phyloP scores from a whole-genome alignment of 2,113 vertebrate species.

The Spilogale gracilis region DNA sequence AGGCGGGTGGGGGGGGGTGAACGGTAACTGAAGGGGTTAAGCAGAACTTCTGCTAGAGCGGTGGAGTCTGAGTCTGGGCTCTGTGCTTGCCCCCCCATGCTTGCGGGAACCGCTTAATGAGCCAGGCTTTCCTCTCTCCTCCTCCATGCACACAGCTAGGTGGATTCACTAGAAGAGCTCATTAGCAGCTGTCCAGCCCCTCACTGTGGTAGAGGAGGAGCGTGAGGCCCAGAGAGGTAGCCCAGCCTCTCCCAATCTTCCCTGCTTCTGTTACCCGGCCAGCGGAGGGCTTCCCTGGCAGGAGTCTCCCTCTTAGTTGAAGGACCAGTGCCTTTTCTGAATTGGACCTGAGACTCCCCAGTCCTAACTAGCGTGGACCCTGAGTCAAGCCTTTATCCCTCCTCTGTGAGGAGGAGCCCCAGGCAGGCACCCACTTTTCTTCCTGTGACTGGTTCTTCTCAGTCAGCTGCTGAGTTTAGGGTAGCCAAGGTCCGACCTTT shows the following conservation, averaged over 20 bases:
- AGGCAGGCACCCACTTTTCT: not conserved
- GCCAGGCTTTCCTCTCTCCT: not conserved
- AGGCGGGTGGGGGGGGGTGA: not conserved
- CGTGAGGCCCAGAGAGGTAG: not conserved
- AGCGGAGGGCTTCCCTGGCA: no score
- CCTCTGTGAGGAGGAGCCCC: accelerated
- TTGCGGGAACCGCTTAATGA: accelerated
- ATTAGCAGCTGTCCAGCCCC: no score
- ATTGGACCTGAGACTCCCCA: not conserved
- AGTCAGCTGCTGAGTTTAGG: not conserved
- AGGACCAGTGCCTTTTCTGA: not conserved
- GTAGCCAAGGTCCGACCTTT: accelerated
- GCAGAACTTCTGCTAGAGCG: not conserved
- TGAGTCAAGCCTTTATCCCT: no score
- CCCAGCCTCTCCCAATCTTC: not conserved
- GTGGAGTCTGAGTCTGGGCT: not conserved
- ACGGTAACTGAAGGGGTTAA: not conserved
- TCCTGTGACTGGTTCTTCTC: not conserved
- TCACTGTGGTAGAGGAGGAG: not conserved
- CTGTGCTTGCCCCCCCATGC: not conserved
- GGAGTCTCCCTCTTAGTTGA: not conserved
- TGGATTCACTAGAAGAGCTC: not conserved
- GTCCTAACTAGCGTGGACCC: not conserved
- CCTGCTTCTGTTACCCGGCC: accelerated
- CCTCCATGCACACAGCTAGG: not conserved